These are phyloP conservation scores for Rhynchomys soricoides DNA, from an alignment of 2,113 vertebrate genomes.

Conservation along the genomic window DNA sequence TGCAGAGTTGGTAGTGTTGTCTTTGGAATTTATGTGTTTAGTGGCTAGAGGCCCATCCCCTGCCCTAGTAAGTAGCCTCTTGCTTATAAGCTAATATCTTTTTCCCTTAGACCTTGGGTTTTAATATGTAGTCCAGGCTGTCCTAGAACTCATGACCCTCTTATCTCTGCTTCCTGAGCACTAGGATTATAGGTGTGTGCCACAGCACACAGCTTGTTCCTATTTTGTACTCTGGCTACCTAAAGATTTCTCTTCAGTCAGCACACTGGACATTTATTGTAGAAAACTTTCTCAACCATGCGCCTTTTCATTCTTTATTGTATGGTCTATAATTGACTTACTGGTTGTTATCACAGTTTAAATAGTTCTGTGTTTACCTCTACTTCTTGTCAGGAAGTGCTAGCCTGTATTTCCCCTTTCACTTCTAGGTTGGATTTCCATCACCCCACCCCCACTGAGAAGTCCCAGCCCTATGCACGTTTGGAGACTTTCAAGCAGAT, in stretches of 20 bases:
- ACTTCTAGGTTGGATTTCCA: not conserved
- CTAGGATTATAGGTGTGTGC: not conserved
- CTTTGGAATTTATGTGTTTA: not conserved
- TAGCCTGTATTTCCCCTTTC: not conserved
- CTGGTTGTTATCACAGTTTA: not conserved
- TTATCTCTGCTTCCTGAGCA: not conserved
- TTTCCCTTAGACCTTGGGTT: not conserved
- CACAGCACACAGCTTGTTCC: not conserved
- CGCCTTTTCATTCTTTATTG: not conserved
- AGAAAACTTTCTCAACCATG: not conserved
- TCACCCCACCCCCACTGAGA: not conserved
- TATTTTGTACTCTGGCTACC: not conserved
- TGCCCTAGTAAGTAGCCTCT: not conserved
- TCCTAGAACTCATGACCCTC: not conserved
- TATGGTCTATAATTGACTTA: not conserved
- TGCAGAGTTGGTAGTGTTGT: not conserved
- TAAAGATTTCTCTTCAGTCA: not conserved
- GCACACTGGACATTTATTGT: not conserved
- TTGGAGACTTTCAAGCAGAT: not conserved
- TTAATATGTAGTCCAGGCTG: not conserved
- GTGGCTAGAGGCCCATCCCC: not conserved
- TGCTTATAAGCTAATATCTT: not conserved
- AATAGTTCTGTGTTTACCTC: not conserved
- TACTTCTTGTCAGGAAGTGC: not conserved
- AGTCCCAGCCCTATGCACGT: not conserved